A percentile compares a stretch with the other conserved stretches of the same genome.
Conservation (phyloP, 1,140 invertebrate genomes). For the honey bee (Apis mellifera) region Amel_HAv3.1 CM009936.2:5427001-5427500, state of each 20-base stretch:
- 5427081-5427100: no score
- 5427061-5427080: no score
- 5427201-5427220: not conserved
- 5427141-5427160: no score
- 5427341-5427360: constrained; percentile 12
- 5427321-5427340: constrained; percentile 1
- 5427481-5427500: constrained; percentile 1
- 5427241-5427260: constrained; percentile 14
- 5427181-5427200: no score
- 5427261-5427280: constrained; percentile 45
- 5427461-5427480: constrained; percentile 48
- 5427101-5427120: no score
- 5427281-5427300: constrained; percentile 48
- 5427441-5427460: constrained; percentile 35
- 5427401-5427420: constrained; percentile 37
- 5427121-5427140: no score
- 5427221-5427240: not conserved
- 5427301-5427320: constrained; percentile 19
- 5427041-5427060: no score
- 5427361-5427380: constrained; percentile 18
- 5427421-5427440: constrained; percentile 11
- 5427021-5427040: no score
- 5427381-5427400: constrained; percentile 9
- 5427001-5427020: no score
- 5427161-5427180: not conserved